Evolutionary conservation across 2,113 vertebrate genomes (phyloP), one percentile per base, ranked within the genome.

Genomic region (Coptodon bakossiorum): DNA sequence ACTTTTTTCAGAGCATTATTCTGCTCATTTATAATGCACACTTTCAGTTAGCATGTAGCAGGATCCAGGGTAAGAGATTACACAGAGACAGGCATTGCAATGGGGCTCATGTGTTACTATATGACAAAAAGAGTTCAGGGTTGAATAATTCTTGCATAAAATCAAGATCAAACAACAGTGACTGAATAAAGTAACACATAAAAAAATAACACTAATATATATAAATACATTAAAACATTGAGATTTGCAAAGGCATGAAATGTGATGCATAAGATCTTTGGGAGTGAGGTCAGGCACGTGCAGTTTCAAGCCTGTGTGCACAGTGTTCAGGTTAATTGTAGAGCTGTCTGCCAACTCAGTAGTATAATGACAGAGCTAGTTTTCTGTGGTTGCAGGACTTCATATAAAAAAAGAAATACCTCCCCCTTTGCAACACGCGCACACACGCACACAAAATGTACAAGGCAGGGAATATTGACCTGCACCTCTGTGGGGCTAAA

Each of bases 381-480:
- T 93, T 87, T 88, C 92, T 91, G 78, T 54, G 78, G 90, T 82
- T 78, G 53, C 87, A 76, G 82, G 90, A 86, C 85, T 87, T 73
- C 84, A 45, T 82, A 87, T 86, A 88, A 88, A 90, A 83, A 89
- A 86, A 93, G 85, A 87, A 88, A 89, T 76, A 88, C 56, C 36
- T 61, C 61, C 45, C 38, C 12, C n/a, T 54, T 50, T 86, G 53
- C 59, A 68, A 84, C 80, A 40, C 79, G 29, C 17, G 16, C 68
- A 48, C 79, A 83, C 85, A 82, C 86, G 57, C 59, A 71, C 50
- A 85, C 40, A 17, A 19, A 82, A 50, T n/a, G 56, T 54, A 80
- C 83, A 19, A 81, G 57, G 85, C 94, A 93, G 92, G 95, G 94
- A 94, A 95, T 95, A 96, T 95, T 94, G 95, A 97, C 95, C 94